These are phyloP conservation scores for Rhamphomyia laevipes DNA, from an alignment of 2,888 invertebrate species.

Conservation along the genomic window DNA sequence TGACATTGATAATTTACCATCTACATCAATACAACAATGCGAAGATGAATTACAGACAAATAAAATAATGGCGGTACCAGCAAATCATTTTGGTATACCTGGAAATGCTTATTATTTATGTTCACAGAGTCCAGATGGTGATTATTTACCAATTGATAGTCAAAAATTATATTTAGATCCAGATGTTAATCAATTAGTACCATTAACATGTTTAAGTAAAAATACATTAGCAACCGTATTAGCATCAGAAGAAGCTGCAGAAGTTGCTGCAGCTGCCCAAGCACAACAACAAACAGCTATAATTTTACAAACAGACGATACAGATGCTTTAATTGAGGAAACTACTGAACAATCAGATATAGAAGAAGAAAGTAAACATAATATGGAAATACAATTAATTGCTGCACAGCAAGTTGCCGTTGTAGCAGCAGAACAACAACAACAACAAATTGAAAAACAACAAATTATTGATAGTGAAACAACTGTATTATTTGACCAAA, in stretches of 20 bases:
- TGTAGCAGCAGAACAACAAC: constrained; percentile 5
- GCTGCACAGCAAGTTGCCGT: constrained; percentile 3
- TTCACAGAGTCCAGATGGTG: constrained; percentile 55
- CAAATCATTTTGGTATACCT: constrained; percentile 59
- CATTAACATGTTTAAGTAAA: constrained; percentile 10
- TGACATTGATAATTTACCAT: too few species aligned
- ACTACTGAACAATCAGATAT: background rate
- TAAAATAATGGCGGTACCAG: constrained; percentile 56
- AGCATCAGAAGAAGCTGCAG: background rate
- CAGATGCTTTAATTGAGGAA: constrained; percentile 2
- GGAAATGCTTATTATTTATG: constrained; percentile 57
- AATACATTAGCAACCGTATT: background rate
- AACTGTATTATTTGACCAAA: too few species aligned
- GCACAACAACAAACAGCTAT: too few species aligned
- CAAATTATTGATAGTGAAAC: too few species aligned
- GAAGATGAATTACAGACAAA: background rate
- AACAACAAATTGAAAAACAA: background rate
- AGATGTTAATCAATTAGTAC: constrained; percentile 27
- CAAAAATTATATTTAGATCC: constrained; percentile 34
- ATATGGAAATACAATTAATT: too few species aligned
- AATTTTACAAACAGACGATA: background rate
- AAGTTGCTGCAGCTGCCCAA: background rate
- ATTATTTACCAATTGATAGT: constrained; percentile 57
- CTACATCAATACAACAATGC: background rate
- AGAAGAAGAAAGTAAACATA: too few species aligned